Base-by-base conservation (phyloP, 1,140 invertebrate species). In the Archivesica marissinica region DNA sequence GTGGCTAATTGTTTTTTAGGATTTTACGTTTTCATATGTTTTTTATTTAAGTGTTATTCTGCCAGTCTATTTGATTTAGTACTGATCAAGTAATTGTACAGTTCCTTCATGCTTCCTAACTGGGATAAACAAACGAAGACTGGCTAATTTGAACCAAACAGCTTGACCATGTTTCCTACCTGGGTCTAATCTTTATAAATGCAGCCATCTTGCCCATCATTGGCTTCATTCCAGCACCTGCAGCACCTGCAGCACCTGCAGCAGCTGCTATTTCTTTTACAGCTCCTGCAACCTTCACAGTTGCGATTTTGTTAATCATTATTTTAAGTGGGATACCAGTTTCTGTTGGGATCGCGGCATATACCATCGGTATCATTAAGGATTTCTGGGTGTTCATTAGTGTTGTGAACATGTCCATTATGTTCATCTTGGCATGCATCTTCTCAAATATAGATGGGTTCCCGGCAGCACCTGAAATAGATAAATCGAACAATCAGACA, bases 241-340 rank as follows among this genome's bases (percentile, higher is more conserved):
- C 30, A 28, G 44, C 7, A 76, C 30, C 30, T 1, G 44, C 38
- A 33, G 72, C 52, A 38, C 3, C 30, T 76, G 9, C 30, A 28
- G 44, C 7, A 76, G 28, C 30, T 1, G 44, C 38, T n/a, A 13
- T 50, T 11, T 50, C 25, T 1, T 54, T 54, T n/a, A 81, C 17
- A 28, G 70, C 39, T 70, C 79, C 70, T 33, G 61, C 35, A 39
- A 84, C 0, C 30, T 74, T 84, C 35, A 64, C 0, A 25, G 47
- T 28, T 4, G 23, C 28, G 23, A 23, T 17, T 35, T 23, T 20
- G 30, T 84, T 54, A 23, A 84, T 20, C 25, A 30, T 50, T 13
- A 75, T 15, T 25, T 61, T 61, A 15, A 84, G 25, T 44, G 81
- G 72, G 23, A 84, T 56, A 44, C 81, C 81, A n/a, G 38, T 44